These are phyloP conservation scores for Dicranocentrus wangi DNA, from an alignment of 2,888 invertebrate species.

Conservation along the genomic window DNA sequence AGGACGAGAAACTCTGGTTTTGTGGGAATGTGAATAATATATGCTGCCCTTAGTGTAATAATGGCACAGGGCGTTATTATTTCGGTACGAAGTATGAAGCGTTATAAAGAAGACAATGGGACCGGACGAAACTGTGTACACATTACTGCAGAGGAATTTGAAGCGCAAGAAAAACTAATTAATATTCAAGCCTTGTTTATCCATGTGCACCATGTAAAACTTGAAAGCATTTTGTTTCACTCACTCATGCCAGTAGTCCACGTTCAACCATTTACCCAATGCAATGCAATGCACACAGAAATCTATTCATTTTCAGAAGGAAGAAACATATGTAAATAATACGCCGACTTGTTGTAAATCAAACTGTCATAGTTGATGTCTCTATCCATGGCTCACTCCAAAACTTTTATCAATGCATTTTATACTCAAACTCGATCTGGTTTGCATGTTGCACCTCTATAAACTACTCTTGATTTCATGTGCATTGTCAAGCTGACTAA, in stretches of 20 bases:
- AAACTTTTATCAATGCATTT: constrained; percentile 11
- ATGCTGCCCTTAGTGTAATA: neutral
- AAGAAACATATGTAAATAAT: neutral
- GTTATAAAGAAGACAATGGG: neutral
- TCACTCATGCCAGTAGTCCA: no score
- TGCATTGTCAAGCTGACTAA: constrained; percentile 3
- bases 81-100: neutral
- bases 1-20: neutral
- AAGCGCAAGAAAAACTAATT: constrained; percentile 29
- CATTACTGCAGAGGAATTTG: constrained; percentile 1
- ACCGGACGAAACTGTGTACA: neutral
- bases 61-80: neutral
- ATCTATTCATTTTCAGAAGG: neutral
- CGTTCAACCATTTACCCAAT: no score
- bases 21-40: neutral
- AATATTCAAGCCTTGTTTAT: constrained; percentile 34
- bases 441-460: constrained; percentile 12
- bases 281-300: no score
- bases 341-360: constrained; percentile 26
- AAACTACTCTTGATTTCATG: constrained; percentile 3
- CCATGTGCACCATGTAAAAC: neutral
- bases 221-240: neutral
- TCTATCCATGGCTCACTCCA: neutral
- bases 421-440: constrained; percentile 13
- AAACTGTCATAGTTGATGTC: constrained; percentile 31